Evolutionary conservation across 2,113 vertebrate genomes (phyloP), one percentile per base, ranked within the genome.

Genomic region (Actenoides hombroni): DNA sequence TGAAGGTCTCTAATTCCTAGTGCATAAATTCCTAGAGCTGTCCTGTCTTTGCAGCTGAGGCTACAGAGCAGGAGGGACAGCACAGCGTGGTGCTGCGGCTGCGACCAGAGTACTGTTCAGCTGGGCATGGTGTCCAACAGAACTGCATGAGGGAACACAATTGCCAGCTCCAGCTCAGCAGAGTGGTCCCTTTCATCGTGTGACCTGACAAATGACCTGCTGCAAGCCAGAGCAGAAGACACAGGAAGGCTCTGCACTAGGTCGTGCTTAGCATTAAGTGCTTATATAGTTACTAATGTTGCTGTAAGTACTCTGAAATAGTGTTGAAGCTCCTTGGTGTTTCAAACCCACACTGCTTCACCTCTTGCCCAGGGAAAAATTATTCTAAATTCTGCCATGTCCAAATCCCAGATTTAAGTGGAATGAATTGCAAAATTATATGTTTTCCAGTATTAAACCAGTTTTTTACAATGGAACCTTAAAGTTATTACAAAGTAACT

Each of bases 41-140:
- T 68, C 40, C 24, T 0, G 0, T 11, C 42, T 68, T 73, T 10
- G 53, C n/a, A 75, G 25, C 16, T 70, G 35, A 46, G 28, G 26
- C 69, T 75, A 5, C 28, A 21, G 23, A 57, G 40, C 75, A 65
- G 61, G 44, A 78, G 28, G 51, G 39, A 12, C 14, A 19, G 37
- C 0, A 0, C 6, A 16, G 33, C 16, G 7, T 3, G 26, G 9
- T 68, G 37, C 51, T 57, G 0, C 35, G 57, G 20, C 57, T 40
- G 56, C 51, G 54, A 42, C 49, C 48, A 37, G 15, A 28, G 31
- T 13, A 24, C 59, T 48, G 20, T 33, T 73, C 53, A 57, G 19
- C 56, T 59, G 57, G 13, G 21, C 8, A 2, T 11, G 16, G 16
- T 17, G 25, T 49, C n/a, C 68, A n/a, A 67, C 73, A 26, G 44